Conservation (phyloP, 2,888 invertebrate species). For the Pedicia rivosa region DNA sequence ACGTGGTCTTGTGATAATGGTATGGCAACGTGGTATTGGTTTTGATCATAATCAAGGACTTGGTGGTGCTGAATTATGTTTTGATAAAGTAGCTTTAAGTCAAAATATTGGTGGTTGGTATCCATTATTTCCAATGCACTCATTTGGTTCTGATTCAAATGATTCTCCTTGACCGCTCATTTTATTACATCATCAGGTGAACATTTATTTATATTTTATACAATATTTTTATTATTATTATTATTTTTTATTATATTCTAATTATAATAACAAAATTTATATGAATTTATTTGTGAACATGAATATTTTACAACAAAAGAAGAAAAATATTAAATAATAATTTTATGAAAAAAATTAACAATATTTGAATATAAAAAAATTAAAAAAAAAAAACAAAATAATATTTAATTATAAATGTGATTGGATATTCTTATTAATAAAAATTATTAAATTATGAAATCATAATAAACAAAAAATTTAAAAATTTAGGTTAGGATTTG, state of each 20-base stretch:
- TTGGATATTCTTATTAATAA: too few species aligned
- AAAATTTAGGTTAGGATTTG: too few species aligned
- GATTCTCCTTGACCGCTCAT: constrained; percentile 34
- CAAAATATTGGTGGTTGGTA: constrained; percentile 82
- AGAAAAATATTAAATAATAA: too few species aligned
- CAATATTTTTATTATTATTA: constrained; percentile 2
- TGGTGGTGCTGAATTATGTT: constrained; percentile 72
- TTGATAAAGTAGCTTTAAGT: constrained; percentile 65
- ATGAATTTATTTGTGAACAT: too few species aligned
- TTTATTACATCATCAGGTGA: constrained; percentile 9
- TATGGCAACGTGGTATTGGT: constrained; percentile 81
- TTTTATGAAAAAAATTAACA: too few species aligned
- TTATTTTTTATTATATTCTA: background rate
- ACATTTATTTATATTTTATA: constrained; percentile 10
- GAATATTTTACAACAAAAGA: too few species aligned
- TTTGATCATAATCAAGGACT: constrained; percentile 70
- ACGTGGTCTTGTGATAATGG: constrained; percentile 73
- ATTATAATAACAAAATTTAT: background rate
- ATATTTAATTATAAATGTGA: too few species aligned
- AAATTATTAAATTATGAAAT: too few species aligned
- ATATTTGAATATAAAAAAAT: too few species aligned
- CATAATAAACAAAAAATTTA: too few species aligned
- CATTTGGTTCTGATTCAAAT: constrained; percentile 46
- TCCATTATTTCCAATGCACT: constrained; percentile 75
- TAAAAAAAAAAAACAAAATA: too few species aligned